Evolutionary conservation across 1,140 invertebrate genomes (phyloP).

Genomic region (Megalonaias nervosa): DNA sequence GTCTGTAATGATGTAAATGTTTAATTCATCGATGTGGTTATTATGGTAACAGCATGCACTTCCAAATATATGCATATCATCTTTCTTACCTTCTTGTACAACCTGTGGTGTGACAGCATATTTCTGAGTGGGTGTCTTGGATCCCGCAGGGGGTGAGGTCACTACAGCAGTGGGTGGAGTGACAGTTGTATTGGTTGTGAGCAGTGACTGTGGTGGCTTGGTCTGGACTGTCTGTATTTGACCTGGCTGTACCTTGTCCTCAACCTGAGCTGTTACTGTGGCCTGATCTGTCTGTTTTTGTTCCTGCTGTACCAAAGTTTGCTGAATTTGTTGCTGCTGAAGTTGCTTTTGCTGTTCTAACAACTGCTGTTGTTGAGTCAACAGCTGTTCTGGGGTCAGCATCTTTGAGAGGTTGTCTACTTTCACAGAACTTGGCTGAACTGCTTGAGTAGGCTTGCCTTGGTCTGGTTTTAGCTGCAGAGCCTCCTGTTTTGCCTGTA

Average conservation of each 20-base stretch:
- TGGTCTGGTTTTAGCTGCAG: too few species aligned
- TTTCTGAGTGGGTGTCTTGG: constrained; percentile 52
- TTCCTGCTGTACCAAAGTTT: not conserved
- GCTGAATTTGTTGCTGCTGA: constrained; percentile 4
- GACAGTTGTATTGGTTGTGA: not conserved
- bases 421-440: too few species aligned
- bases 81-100: constrained; percentile 66
- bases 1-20: too few species aligned
- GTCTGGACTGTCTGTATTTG: constrained; percentile 3
- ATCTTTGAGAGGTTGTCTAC: not conserved
- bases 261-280: constrained; percentile 7
- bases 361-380: constrained; percentile 45
- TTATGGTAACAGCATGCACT: too few species aligned
- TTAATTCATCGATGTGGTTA: too few species aligned
- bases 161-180: constrained; percentile 3
- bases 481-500: too few species aligned
- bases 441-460: too few species aligned
- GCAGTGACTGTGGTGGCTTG: constrained; percentile 3
- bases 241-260: not conserved
- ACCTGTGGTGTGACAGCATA: constrained; percentile 69
- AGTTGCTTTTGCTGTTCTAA: constrained; percentile 27
- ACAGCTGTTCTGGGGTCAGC: constrained; percentile 45
- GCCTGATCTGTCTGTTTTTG: constrained; percentile 12
- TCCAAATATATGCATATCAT: too few species aligned
- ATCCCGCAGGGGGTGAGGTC: constrained; percentile 21